Evolutionary conservation across 2,888 invertebrate species (phyloP).

Genomic region (Brachypterus glaber): DNA sequence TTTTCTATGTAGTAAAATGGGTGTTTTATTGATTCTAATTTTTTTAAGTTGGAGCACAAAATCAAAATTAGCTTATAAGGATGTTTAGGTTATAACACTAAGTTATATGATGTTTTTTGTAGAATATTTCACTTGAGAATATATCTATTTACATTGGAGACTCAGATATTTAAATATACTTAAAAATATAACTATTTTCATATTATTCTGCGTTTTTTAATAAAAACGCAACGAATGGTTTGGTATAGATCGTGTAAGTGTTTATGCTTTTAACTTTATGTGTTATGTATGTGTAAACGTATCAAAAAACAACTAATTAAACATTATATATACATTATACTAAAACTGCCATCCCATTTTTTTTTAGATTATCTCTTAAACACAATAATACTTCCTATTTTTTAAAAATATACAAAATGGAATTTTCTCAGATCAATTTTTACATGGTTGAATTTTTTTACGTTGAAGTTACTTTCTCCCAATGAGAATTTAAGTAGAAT

Average conservation of each 20-base stretch:
- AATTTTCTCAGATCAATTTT: slow-evolving; percentile 11
- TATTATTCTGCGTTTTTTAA: slow-evolving; percentile 35
- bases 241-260: slow-evolving; percentile 32
- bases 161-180: slow-evolving; percentile 35
- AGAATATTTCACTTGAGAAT: slow-evolving; percentile 37
- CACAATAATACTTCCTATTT: slow-evolving; percentile 10
- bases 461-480: slow-evolving; percentile 8
- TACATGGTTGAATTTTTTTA: slow-evolving; percentile 23
- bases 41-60: slow-evolving; percentile 34
- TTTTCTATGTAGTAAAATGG: no score
- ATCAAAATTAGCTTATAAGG: slow-evolving; percentile 37
- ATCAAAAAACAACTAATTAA: no score
- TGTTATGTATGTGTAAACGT: slow-evolving; percentile 34
- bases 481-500: slow-evolving; percentile 2
- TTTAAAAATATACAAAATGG: slow-evolving; percentile 9
- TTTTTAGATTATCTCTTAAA: slow-evolving; percentile 2
- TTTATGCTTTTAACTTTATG: slow-evolving; percentile 30
- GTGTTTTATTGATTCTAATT: not conserved
- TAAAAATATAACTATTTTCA: slow-evolving; percentile 37
- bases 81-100: slow-evolving; percentile 36
- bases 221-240: slow-evolving; percentile 27
- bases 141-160: slow-evolving; percentile 39
- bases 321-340: slow-evolving; percentile 14
- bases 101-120: slow-evolving; percentile 37
- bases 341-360: slow-evolving; percentile 18